phyloP scores from a whole-genome alignment of 2,888 invertebrate species.

The Lithophane leautieri region DNA sequence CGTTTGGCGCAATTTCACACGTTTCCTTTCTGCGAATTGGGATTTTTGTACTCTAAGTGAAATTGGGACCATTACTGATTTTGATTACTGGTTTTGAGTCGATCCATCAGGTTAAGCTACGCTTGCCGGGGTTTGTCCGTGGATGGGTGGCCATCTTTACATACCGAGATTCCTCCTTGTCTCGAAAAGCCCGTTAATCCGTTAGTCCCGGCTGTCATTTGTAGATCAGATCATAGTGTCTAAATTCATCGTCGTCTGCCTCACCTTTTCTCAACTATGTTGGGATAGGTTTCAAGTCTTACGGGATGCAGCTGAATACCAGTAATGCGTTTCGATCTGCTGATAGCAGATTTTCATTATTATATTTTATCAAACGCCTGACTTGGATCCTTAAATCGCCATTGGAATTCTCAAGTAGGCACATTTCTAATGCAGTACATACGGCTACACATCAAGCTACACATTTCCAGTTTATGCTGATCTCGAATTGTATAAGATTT shows the following conservation, averaged over 20 bases:
- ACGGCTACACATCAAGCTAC: too few species aligned
- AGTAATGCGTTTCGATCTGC: background rate
- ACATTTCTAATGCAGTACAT: background rate
- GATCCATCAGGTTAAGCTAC: too few species aligned
- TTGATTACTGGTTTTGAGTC: too few species aligned
- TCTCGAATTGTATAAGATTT: too few species aligned
- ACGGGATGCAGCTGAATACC: background rate
- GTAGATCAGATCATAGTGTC: background rate
- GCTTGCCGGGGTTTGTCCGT: too few species aligned
- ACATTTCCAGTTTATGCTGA: too few species aligned
- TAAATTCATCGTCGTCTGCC: background rate
- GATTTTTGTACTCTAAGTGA: background rate
- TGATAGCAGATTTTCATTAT: background rate
- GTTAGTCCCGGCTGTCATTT: too few species aligned
- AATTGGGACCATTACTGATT: background rate
- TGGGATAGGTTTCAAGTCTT: background rate
- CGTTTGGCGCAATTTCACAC: background rate
- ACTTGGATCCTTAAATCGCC: conserved; percentile 1
- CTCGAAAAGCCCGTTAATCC: too few species aligned
- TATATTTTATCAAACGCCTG: conserved; percentile 24
- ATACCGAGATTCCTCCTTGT: too few species aligned
- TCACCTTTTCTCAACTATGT: background rate
- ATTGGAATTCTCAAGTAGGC: conserved; percentile 10
- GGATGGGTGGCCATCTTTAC: too few species aligned
- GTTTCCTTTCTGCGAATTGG: conserved; percentile 12